phyloP scores from a whole-genome alignment of 2,888 invertebrate species.

The Melinaea menophilus region DNA sequence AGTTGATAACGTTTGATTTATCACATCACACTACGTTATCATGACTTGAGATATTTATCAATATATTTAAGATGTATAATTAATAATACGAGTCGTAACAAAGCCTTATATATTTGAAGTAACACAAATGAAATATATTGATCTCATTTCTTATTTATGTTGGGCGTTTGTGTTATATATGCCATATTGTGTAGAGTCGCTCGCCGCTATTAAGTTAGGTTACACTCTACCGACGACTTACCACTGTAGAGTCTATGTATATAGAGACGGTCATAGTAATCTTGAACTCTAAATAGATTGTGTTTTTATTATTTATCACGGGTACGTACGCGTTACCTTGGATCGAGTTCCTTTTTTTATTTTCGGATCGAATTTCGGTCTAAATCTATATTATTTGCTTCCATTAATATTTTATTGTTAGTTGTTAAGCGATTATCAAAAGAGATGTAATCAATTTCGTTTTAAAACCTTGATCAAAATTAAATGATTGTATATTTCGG shows the following conservation, averaged over 20 bases:
- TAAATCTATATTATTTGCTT: constrained; percentile 54
- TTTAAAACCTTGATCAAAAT: constrained; percentile 61
- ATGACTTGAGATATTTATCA: no score
- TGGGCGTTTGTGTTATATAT: constrained; percentile 63
- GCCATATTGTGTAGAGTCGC: constrained; percentile 61
- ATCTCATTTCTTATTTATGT: constrained; percentile 73
- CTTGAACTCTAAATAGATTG: constrained; percentile 13
- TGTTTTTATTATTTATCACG: constrained; percentile 28
- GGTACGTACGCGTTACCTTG: constrained; percentile 37
- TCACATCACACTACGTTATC: not conserved
- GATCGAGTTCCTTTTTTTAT: constrained; percentile 46
- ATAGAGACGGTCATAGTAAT: constrained; percentile 13
- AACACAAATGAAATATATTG: constrained; percentile 51
- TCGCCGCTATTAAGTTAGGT: constrained; percentile 58
- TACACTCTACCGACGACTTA: constrained; percentile 26
- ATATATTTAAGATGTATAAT: not conserved
- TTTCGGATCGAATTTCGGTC: constrained; percentile 42
- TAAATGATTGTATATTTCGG: constrained; percentile 71
- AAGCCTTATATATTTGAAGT: constrained; percentile 24
- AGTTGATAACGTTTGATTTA: constrained; percentile 30
- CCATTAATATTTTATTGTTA: constrained; percentile 59
- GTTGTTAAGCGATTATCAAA: constrained; percentile 55
- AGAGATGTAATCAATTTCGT: constrained; percentile 62
- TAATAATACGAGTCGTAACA: no score
- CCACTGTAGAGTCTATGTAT: constrained; percentile 25